phyloP scores from a whole-genome alignment of 1,140 invertebrate genomes.

The Drosophila neocordata region DNA sequence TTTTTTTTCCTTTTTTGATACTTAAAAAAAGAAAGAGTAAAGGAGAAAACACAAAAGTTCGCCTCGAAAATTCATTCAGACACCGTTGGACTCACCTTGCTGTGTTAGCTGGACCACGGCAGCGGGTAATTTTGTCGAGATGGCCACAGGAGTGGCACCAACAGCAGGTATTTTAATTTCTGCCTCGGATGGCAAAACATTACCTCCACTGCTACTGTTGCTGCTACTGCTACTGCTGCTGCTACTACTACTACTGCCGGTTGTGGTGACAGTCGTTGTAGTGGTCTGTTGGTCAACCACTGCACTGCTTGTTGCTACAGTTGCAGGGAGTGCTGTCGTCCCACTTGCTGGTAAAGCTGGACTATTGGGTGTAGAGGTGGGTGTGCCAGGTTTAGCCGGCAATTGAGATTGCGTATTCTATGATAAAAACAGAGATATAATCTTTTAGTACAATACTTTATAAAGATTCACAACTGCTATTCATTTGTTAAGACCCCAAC shows the following conservation, averaged over 20 bases:
- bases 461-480: too few species aligned
- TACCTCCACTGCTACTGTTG: constrained; percentile 43
- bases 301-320: constrained; percentile 23
- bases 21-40: constrained; percentile 57
- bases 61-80: constrained; percentile 18
- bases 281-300: constrained; percentile 7
- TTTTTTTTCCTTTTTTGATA: constrained; percentile 35
- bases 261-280: constrained; percentile 28
- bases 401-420: constrained; percentile 80
- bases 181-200: constrained; percentile 78
- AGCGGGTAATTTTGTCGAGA: constrained; percentile 86
- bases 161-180: constrained; percentile 87
- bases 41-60: constrained; percentile 46
- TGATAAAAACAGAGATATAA: background rate
- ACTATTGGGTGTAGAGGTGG: constrained; percentile 10
- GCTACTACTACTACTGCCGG: constrained; percentile 21
- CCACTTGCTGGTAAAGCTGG: constrained; percentile 20
- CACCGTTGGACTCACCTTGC: constrained; percentile 83
- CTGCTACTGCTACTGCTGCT: constrained; percentile 17
- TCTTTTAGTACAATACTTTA: background rate
- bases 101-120: constrained; percentile 85
- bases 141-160: constrained; percentile 86
- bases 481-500: too few species aligned
- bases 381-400: constrained; percentile 53
- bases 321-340: constrained; percentile 13